Evolutionary conservation across 53 echinoderm and acorn worm species (phyloP).

Genomic region (Holothuria scabra): DNA sequence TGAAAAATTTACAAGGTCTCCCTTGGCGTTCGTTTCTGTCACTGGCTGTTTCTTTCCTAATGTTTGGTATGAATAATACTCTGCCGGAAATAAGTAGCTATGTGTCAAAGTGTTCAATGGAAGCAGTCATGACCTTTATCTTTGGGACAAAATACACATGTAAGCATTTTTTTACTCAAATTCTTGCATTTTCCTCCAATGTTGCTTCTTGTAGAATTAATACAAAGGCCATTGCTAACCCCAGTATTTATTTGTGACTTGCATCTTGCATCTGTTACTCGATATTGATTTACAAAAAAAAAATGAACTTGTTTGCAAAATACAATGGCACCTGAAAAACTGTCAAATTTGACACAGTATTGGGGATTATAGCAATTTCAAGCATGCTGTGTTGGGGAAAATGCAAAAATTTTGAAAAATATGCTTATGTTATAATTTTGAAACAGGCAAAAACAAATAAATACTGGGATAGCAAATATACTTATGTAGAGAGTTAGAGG

Average conservation of each 20-base stretch:
- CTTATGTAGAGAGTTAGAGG: not conserved
- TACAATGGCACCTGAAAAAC: too few species aligned
- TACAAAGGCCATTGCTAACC: too few species aligned
- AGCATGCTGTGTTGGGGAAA: not conserved
- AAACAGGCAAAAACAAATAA: not conserved
- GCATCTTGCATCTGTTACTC: too few species aligned
- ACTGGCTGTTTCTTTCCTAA: conserved; percentile 13
- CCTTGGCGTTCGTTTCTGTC: conserved; percentile 42
- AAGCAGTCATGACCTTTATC: conserved; percentile 39
- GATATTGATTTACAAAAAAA: too few species aligned
- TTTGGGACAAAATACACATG: conserved; percentile 54
- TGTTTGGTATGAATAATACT: conserved; percentile 42
- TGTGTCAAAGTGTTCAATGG: conserved; percentile 16
- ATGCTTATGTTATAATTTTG: not conserved
- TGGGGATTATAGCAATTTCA: not conserved
- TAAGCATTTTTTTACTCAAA: conserved; percentile 46
- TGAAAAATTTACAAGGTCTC: conserved; percentile 27
- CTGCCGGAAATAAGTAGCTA: conserved; percentile 49
- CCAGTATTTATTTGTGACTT: too few species aligned
- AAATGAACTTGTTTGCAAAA: too few species aligned
- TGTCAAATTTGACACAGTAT: not conserved
- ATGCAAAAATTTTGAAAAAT: conserved; percentile 22
- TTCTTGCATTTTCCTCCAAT: conserved; percentile 46
- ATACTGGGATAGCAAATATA: conserved; percentile 2
- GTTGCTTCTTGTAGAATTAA: not conserved